Percentiles rank a stretch among this genome's conserved stretches.
Evolutionary conservation across 1,140 invertebrate genomes (phyloP).

Genomic region (Colletes latitarsis): DNA sequence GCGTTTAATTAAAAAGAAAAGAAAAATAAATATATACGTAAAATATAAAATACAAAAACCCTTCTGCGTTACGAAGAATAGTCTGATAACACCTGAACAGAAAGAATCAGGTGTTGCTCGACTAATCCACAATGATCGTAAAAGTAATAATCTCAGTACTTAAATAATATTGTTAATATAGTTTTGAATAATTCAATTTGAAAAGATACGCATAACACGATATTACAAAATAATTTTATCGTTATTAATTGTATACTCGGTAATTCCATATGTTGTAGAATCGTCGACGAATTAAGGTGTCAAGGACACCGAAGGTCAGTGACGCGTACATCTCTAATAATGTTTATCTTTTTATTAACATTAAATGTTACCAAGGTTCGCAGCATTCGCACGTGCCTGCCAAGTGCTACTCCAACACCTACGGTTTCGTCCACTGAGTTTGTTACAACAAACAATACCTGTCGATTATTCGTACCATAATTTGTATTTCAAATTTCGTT

Average conservation of each 20-base stretch:
- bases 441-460: not conserved
- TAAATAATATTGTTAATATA: too few relatives aligned
- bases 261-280: too few relatives aligned
- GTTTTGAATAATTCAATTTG: too few relatives aligned
- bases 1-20: constrained; percentile 21
- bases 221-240: too few relatives aligned
- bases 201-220: too few relatives aligned
- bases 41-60: not conserved
- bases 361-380: not conserved
- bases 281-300: not conserved
- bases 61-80: too few relatives aligned
- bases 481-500: not conserved
- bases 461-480: not conserved
- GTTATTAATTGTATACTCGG: too few relatives aligned
- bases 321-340: not conserved
- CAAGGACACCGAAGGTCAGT: not conserved
- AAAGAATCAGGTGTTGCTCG: not conserved
- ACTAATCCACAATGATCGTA: too few relatives aligned
- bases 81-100: too few relatives aligned
- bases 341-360: not conserved
- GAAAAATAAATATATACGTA: not conserved
- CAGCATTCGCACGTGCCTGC: constrained; percentile 11
- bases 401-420: not conserved
- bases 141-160: too few relatives aligned
- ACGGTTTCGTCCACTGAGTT: not conserved